Evolutionary conservation across 2,888 invertebrate genomes (phyloP).

Genomic region (Hypolimnas misippus): DNA sequence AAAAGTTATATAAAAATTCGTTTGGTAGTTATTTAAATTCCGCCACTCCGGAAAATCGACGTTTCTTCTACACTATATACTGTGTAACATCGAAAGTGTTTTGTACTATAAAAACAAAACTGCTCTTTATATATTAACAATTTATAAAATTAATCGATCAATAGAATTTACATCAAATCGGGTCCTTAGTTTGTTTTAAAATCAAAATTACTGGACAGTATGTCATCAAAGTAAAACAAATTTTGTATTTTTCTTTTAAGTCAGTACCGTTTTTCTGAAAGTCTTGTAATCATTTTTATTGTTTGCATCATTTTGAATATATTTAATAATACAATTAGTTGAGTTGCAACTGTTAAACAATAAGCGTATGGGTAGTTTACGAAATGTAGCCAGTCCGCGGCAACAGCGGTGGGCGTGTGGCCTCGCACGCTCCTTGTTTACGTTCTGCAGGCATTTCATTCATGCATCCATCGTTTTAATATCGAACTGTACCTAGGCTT

Average conservation of each 20-base stretch:
- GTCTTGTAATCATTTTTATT: neutral
- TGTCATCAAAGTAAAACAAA: no score
- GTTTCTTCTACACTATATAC: neutral
- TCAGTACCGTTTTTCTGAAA: no score
- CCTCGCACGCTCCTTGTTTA: conserved; percentile 55
- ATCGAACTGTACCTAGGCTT: conserved; percentile 34
- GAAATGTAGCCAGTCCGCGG: conserved; percentile 29
- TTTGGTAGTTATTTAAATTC: no score
- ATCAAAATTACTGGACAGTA: no score
- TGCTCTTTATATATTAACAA: no score
- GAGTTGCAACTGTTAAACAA: neutral
- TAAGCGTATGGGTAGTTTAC: conserved; percentile 1
- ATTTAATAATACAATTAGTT: neutral
- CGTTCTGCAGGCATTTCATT: conserved; percentile 56
- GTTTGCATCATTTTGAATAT: neutral
- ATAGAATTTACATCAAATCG: no score
- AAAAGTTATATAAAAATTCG: no score
- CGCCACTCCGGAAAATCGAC: no score
- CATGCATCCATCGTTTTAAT: conserved; percentile 47
- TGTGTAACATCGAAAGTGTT: neutral
- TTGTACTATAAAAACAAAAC: neutral
- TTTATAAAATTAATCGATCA: no score
- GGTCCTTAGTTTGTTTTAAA: no score
- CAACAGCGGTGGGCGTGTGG: conserved; percentile 46
- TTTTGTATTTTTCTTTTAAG: neutral